A percentile compares a stretch with the other conserved stretches of the same genome.
Evolutionary conservation across 2,113 vertebrate genomes (phyloP).

Genomic region (Brachirus orientalis): DNA sequence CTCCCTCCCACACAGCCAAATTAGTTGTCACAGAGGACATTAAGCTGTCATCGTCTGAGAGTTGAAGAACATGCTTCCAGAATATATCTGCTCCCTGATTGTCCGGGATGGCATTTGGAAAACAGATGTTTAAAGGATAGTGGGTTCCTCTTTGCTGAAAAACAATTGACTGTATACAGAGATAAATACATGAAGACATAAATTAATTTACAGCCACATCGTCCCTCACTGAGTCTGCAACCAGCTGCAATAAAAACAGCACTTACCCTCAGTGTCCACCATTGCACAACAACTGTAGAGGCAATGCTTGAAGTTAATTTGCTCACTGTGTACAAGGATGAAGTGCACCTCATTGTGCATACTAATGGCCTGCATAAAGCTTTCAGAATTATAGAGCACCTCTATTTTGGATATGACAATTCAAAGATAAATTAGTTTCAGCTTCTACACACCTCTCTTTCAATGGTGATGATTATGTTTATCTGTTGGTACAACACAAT

Average conservation of each 20-base stretch:
- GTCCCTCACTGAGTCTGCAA: constrained; percentile 9
- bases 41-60: constrained; percentile 57
- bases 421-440: constrained; percentile 55
- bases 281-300: constrained; percentile 46
- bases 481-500: constrained; percentile 39
- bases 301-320: constrained; percentile 68
- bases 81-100: constrained; percentile 15
- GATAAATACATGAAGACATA: constrained; percentile 2
- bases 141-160: constrained; percentile 8
- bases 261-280: constrained; percentile 25
- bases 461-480: constrained; percentile 42
- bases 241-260: constrained; percentile 33
- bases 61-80: constrained; percentile 31
- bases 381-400: constrained; percentile 60
- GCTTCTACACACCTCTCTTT: constrained; percentile 39
- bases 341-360: constrained; percentile 68
- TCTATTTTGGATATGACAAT: constrained; percentile 56
- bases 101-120: constrained; percentile 23
- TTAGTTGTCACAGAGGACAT: constrained; percentile 67
- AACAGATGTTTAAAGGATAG: constrained; percentile 8
- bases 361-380: constrained; percentile 60
- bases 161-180: background rate
- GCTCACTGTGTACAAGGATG: constrained; percentile 60
- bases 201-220: constrained; percentile 22
- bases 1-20: constrained; percentile 64